Conservation (phyloP, 2,797 vertebrate genomes). For the Enoplosus armatus region DNA sequence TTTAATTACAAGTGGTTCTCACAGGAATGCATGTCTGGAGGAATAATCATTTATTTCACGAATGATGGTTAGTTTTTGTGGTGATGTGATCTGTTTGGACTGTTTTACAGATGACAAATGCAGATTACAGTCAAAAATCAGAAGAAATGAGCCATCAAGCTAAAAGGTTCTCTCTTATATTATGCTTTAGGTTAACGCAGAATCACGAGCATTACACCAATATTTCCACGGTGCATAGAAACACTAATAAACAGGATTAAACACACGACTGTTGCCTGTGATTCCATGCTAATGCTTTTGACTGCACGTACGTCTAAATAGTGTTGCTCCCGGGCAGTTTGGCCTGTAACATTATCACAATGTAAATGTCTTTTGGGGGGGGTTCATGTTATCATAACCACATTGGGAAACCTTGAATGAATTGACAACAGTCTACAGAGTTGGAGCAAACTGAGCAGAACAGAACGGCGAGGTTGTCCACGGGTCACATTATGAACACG, state of each 20-base stretch:
- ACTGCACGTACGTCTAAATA: constrained; percentile 4
- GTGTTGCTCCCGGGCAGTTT: constrained; percentile 26
- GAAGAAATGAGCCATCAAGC: constrained; percentile 20
- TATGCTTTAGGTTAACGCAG: neutral
- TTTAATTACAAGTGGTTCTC: constrained; percentile 20
- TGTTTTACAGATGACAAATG: constrained; percentile 16
- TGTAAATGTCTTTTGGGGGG: constrained; percentile 39
- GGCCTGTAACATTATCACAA: constrained; percentile 45
- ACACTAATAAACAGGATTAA: constrained; percentile 49
- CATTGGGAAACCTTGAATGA: constrained; percentile 47
- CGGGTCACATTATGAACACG: constrained; percentile 49
- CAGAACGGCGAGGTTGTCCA: constrained; percentile 36
- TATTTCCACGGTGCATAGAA: constrained; percentile 36
- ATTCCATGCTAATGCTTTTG: constrained; percentile 18
- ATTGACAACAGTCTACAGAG: constrained; percentile 14
- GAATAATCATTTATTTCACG: neutral
- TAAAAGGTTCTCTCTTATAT: neutral
- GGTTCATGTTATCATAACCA: constrained; percentile 37
- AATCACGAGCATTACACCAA: constrained; percentile 4
- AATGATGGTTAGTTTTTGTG: neutral
- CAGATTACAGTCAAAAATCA: neutral
- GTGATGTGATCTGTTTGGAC: constrained; percentile 20
- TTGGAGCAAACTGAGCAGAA: constrained; percentile 27
- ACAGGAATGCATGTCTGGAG: constrained; percentile 13
- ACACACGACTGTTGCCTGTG: constrained; percentile 6